Base-by-base conservation (phyloP, 2,797 vertebrate species). In the Garrulus glandarius region DNA sequence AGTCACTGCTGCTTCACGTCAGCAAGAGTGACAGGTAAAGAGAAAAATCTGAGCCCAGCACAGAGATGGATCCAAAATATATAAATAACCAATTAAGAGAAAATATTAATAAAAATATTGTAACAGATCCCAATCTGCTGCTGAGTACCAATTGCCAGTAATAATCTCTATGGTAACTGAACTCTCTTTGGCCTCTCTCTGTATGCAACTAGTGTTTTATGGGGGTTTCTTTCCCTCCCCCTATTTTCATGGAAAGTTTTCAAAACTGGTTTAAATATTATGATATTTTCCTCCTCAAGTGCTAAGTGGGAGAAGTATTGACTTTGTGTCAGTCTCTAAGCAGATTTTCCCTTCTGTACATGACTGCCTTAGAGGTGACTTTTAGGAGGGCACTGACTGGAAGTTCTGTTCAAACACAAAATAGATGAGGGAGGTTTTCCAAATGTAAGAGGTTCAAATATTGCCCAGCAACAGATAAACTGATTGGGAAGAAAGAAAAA, bases 11-110 rank as follows among this genome's bases (percentile, higher is more conserved):
- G 97, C 98, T 98, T 98, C 97, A 63, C 78, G 97, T 98, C 98
- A 98, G 81, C 75, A 21, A 97, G 98, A 98, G 97, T 98, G 98
- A 98, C 98, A 98, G 98, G 98, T 98, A 98, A 98, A 97, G 97
- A 97, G 96, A 95, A 97, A 98, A 98, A 95, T 95, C 97, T 97
- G 97, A 84, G 76, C 87, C 83, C 77, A 55, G 88, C 77, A 72
- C 10, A 22, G 87, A 89, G 72, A 94, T 63, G 36, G 94, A 94
- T 96, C 96, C 95, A 95, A 89, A 95, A 92, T 63, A 87, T 61
- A 86, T 84, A 95, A 94, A 95, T 96, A 93, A 94, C 92, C 95
- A 95, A 96, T 78, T 86, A 95, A 87, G 82, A 89, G 84, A 87
- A 95, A 93, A 94, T 93, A 95, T 92, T 84, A 97, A 96, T 97